phyloP scores from a whole-genome alignment of 2,113 vertebrate genomes.

The Tupaia chinensis region DNA sequence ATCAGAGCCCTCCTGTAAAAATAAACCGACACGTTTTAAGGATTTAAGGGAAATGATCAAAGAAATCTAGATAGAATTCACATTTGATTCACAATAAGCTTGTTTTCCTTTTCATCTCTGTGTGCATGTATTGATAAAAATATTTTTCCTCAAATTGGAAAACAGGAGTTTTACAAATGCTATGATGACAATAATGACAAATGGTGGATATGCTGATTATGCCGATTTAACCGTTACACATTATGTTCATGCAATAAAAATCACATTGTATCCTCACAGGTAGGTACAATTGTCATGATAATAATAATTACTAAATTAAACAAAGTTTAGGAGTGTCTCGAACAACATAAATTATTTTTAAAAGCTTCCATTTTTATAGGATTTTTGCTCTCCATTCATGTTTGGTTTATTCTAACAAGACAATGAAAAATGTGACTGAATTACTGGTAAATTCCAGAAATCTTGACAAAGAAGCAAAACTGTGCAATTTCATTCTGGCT shows the following conservation, averaged over 20 bases:
- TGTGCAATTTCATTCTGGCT: background rate
- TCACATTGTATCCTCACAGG: too few species aligned
- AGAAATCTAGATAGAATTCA: background rate
- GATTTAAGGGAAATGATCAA: constrained; percentile 12
- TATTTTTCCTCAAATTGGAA: constrained; percentile 14
- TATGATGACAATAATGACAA: too few species aligned
- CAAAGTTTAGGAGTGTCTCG: too few species aligned
- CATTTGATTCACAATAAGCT: background rate
- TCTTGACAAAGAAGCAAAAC: background rate
- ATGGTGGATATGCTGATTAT: too few species aligned
- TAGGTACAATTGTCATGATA: too few species aligned
- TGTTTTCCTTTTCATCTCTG: constrained; percentile 34
- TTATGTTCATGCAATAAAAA: too few species aligned
- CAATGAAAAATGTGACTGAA: background rate
- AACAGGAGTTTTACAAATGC: background rate
- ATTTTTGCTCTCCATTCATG: background rate
- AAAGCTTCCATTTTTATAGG: background rate
- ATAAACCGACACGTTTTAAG: background rate
- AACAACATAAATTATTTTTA: background rate
- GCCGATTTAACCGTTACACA: too few species aligned
- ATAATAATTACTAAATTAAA: too few species aligned
- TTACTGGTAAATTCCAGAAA: background rate
- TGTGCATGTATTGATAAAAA: background rate
- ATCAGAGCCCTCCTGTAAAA: background rate
- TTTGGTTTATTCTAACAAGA: background rate